Evolutionary conservation across 1,140 invertebrate species (phyloP), one percentile per base, ranked within the genome.

Genomic region (Cherax destructor): DNA sequence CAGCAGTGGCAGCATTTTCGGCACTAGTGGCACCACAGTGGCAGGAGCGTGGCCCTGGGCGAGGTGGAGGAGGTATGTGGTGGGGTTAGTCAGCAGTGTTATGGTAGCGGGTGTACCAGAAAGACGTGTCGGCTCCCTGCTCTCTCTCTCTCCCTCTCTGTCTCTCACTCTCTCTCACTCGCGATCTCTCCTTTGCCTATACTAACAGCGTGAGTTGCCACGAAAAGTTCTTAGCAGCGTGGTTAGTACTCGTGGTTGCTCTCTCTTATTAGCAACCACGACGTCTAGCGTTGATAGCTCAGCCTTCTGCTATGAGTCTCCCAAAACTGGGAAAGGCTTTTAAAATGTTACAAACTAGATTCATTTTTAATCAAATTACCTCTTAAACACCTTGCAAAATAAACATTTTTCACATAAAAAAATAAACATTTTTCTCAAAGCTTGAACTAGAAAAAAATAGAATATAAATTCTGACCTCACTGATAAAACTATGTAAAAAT

Each of bases 61-160:
- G 69, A 74, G 30, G 6, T 74, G 69, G 24, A 5, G 69, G 24
- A 9, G 21, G 69, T 16, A 7, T n/a, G 69, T 30, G 6, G 69
- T 74, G 69, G 24, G 69, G 21, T 10, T 74, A 30, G 69, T n/a
- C 69, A 7, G 24, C 69, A 74, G 69, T 74, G 69, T 74, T 74
- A 74, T 74, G 69, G 69, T 74, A 30, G 69, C 69, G 69, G 69
- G 69, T 74, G 69, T 9, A 74, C n/a, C 69, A 74, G 69, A 74
- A 24, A n/a, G 69, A 74, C 69, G 69, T 74, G 69, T 74, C 69
- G 69, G 30, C 69, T 74, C 69, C 69, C 69, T 74, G 69, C 24
- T 30, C n/a, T 30, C n/a, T 30, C n/a, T 30, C 69, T 7, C 69
- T 30, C 21, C 18, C 21, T 69, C 65, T 69, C 65, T 69, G 13